These are phyloP conservation scores for Anthrax anthrax DNA, from an alignment of 2,888 invertebrate genomes.

Conservation along the genomic window DNA sequence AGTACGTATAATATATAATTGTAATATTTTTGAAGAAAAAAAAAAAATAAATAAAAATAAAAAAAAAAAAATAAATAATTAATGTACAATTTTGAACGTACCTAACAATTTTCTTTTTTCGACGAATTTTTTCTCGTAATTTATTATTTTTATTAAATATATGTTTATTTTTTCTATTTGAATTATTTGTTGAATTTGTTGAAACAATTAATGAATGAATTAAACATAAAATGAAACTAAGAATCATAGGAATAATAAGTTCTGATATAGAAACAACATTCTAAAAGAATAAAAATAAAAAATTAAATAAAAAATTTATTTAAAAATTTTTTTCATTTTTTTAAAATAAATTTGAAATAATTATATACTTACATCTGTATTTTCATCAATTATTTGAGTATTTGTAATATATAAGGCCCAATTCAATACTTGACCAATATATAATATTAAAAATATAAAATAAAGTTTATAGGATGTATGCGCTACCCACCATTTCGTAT, in stretches of 20 bases:
- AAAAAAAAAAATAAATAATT: background rate
- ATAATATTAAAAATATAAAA: constrained; percentile 58
- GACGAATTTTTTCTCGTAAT: constrained; percentile 21
- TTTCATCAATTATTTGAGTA: constrained; percentile 19
- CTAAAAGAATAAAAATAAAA: constrained; percentile 14
- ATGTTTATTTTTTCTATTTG: constrained; percentile 23
- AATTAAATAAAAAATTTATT: constrained; percentile 13
- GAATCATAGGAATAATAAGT: constrained; percentile 52
- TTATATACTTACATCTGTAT: constrained; percentile 11
- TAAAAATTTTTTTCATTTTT: constrained; percentile 15
- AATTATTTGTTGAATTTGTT: constrained; percentile 37
- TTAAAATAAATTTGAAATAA: background rate
- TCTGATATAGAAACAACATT: constrained; percentile 50
- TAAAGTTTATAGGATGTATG: constrained; percentile 72
- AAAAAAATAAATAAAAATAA: background rate
- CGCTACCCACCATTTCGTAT: constrained; percentile 79
- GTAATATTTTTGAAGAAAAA: too few relatives aligned
- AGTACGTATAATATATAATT: too few relatives aligned
- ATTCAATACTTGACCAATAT: constrained; percentile 50
- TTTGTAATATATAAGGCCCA: constrained; percentile 34
- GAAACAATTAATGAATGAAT: constrained; percentile 72
- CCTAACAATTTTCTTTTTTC: constrained; percentile 31
- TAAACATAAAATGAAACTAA: constrained; percentile 59
- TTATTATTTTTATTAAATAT: constrained; percentile 22
- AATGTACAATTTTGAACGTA: constrained; percentile 11